Base-by-base conservation (phyloP, 2,113 vertebrate genomes). In the Ochotona curzoniae region DNA sequence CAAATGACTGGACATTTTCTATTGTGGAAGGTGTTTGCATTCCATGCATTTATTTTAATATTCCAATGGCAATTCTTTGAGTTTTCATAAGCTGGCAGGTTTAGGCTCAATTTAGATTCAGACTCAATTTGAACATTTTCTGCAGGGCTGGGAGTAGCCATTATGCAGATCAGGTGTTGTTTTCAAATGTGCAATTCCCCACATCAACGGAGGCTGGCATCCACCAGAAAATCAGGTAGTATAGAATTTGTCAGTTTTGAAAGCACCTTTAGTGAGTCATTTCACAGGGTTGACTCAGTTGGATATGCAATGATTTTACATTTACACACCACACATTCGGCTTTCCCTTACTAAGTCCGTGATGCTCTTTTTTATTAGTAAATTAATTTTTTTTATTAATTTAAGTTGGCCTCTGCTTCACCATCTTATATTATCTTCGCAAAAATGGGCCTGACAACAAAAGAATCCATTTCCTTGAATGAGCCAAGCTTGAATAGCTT, bases 381-480 rank as follows among this genome's bases (percentile, higher is more conserved):
- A 91, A 73, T 80, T 61, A 44, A 87, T 86, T 92, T 92, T n/a
- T 94, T 44, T 44, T 4, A 20, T 89, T 87, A 69, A 86, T 90
- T 8, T 74, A 17, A 25, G 49, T 51, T 94, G 57, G 54, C 30
- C 8, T 81, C 32, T 84, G 57, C 47, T 67, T 86, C 38, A 90
- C 64, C 83, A 54, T 57, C 23, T 88, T 79, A 15, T 26, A 61
- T 86, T 93, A 79, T 83, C 54, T 89, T 67, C 83, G 32, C 26
- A 83, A 93, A 91, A 93, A 76, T 6, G 78, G 25, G 85, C 76
- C 63, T 82, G 63, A 93, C 57, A 54, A 30, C n/a, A 51, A 74
- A 83, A 89, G 74, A 61, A 54, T 44, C 23, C 44, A 28, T 94
- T 79, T 91, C 64, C 79, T 88, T 86, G 66, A 92, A 70, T 49